Percentiles rank a stretch among this genome's conserved stretches.
Evolutionary conservation across 1,140 invertebrate genomes (phyloP).

Genomic region (Bacillus rossius): DNA sequence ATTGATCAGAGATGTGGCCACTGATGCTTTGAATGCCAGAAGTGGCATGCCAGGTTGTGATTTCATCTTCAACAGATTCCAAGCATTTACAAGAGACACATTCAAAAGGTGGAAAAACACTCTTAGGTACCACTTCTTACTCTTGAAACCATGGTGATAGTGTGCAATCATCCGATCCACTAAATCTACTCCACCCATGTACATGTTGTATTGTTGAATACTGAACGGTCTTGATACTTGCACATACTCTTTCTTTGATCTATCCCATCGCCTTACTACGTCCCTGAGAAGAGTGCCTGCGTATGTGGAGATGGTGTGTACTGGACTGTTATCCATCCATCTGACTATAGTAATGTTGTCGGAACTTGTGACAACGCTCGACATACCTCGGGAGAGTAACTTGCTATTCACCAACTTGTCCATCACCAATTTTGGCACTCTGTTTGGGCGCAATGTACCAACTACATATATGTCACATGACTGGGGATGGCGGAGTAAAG

Average conservation of each 20-base stretch:
- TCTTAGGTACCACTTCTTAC: slow-evolving; percentile 27
- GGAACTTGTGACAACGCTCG: slow-evolving; percentile 12
- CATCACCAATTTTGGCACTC: slow-evolving; percentile 12
- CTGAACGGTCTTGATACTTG: slow-evolving; percentile 25
- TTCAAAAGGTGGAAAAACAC: slow-evolving; percentile 32
- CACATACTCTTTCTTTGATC: slow-evolving; percentile 21
- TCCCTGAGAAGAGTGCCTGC: slow-evolving; percentile 30
- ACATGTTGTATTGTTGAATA: slow-evolving; percentile 31
- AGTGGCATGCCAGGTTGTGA: neutral
- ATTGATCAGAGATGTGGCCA: neutral
- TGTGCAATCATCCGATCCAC: slow-evolving; percentile 28
- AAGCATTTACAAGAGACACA: slow-evolving; percentile 26
- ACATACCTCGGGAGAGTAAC: slow-evolving; percentile 18
- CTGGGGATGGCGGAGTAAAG: slow-evolving; percentile 3
- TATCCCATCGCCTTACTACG: slow-evolving; percentile 16
- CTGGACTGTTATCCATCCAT: slow-evolving; percentile 27
- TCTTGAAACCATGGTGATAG: slow-evolving; percentile 26
- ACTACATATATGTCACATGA: slow-evolving; percentile 11
- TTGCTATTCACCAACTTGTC: slow-evolving; percentile 10
- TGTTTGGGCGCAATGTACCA: slow-evolving; percentile 13
- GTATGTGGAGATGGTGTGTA: slow-evolving; percentile 33
- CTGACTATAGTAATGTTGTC: slow-evolving; percentile 29
- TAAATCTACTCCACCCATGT: slow-evolving; percentile 37
- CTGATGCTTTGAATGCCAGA: neutral
- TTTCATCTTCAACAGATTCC: slow-evolving; percentile 22